Base-by-base conservation (phyloP, 2,888 invertebrate species). In the Drosophila helvetica region DNA sequence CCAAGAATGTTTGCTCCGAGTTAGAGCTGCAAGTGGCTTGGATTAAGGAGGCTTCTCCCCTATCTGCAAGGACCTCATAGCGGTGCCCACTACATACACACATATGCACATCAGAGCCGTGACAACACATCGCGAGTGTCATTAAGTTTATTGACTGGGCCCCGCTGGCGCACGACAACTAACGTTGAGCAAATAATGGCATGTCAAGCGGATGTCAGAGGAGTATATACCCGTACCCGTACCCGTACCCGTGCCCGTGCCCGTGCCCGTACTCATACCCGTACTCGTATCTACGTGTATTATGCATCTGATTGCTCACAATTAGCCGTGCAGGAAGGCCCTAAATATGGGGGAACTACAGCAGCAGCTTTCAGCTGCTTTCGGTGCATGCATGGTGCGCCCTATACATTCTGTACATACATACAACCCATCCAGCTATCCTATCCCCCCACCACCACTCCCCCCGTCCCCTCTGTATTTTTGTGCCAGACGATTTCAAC, bases 401-500 rank as follows among this genome's bases (percentile, higher is more conserved):
- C 30, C 10, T 33, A 33, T 10, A 9, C 3, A 27, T 27, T 27
- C 3, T 30, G 10, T 10, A 30, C n/a, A n/a, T n/a, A n/a, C n/a
- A n/a, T n/a, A n/a, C n/a, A n/a, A n/a, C 12, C 10, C 4, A 12
- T 12, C 12, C 33, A 22, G 22, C n/a, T 22, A 22, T 3, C 10
- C 30, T 9, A 2, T 2, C 3, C 4, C 10, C 30, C 30, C 10
- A 1, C 3, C 27, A 9, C 27, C 9, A 9, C 27, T 2, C 9
- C 4, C 12, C 3, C 33, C n/a, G n/a, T n/a, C 33, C 12, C 33
- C 12, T 18, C 12, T 27, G 30, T 46, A 54, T 19, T 56, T 53
- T n/a, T 52, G 45, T 15, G 51, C 51, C 19, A 83, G 68, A 79
- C 77, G 61, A 75, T 56, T 73, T 69, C 50, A 65, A 54, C 74